Evolutionary conservation across 2,797 vertebrate species (phyloP), one percentile per base, ranked within the genome.

Genomic region (Anabacerthia variegaticeps): DNA sequence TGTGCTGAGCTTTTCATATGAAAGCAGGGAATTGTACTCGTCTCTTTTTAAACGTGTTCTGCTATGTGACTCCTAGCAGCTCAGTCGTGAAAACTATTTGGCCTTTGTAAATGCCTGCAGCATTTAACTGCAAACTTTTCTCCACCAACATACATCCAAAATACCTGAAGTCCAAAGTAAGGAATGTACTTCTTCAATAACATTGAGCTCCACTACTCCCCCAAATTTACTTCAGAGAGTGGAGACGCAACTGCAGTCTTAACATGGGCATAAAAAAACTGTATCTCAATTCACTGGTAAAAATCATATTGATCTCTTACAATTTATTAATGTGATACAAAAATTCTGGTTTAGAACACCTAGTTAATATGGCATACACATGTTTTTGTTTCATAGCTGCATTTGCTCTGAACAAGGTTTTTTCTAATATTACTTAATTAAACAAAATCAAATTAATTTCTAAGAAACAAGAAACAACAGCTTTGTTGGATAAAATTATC

Each of bases 401-500:
- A 12, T 89, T 97, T 90, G 75, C 72, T 96, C 74, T 88, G 95
- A 96, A 96, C 44, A 93, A 95, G 93, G 72, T 86, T 95, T 89
- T 71, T 79, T 93, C 65, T 93, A 91, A 95, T 94, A 95, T 94
- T 95, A 95, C 75, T 96, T 95, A 95, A 94, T 97, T 96, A 93
- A 97, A 93, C 68, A 55, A 96, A 97, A 95, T 97, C 95, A 96
- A 95, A 95, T 97, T 95, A 95, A 96, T 97, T 97, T 97, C 84
- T 97, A 92, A 97, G 95, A 95, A 97, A 92, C 89, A 96, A 95
- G 89, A 96, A 95, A 93, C 81, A 96, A 58, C 82, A 91, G 96
- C 92, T 87, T 91, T 94, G 96, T 89, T 96, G 95, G 97, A 97
- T 97, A 91, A 97, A 98, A 96, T 95, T 92, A 97, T 97, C 91